These are phyloP conservation scores for Cosmia trapezina DNA, from an alignment of 2,888 invertebrate genomes.

Conservation along the genomic window DNA sequence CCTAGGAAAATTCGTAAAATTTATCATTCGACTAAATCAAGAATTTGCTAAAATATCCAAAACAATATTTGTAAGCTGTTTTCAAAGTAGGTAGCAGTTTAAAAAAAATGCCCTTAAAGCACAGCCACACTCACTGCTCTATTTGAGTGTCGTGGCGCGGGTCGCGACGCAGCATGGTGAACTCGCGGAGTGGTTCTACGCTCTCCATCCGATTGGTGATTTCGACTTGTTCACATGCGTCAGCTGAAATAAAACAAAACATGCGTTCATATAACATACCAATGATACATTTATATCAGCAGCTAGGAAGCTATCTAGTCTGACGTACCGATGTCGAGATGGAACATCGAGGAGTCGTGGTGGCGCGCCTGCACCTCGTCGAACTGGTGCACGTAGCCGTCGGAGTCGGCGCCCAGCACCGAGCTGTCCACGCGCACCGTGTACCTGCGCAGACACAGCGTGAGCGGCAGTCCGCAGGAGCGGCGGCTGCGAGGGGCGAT, in stretches of 20 bases:
- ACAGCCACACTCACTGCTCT: slow-evolving; percentile 68
- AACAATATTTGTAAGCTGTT: no score
- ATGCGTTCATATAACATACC: no score
- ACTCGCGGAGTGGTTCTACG: slow-evolving; percentile 84
- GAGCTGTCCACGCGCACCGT: slow-evolving; percentile 83
- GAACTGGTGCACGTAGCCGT: slow-evolving; percentile 82
- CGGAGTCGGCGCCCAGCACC: slow-evolving; percentile 78
- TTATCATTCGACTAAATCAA: no score
- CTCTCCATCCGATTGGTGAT: slow-evolving; percentile 38
- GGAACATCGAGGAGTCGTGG: slow-evolving; percentile 69
- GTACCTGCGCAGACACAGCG: no score
- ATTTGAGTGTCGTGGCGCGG: slow-evolving; percentile 71
- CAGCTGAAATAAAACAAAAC: slow-evolving; percentile 67
- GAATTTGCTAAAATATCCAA: no score
- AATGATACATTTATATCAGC: no score
- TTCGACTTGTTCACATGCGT: slow-evolving; percentile 72
- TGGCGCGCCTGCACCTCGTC: slow-evolving; percentile 66
- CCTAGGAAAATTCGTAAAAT: no score
- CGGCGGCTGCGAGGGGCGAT: no score
- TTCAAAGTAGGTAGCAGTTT: no score
- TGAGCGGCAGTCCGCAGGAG: no score
- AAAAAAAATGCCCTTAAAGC: no score
- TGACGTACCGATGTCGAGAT: slow-evolving; percentile 73
- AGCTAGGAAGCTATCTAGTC: no score
- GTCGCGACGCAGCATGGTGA: slow-evolving; percentile 76